Conservation (phyloP, 1,140 invertebrate species). For the Drosophila saltans region DNA sequence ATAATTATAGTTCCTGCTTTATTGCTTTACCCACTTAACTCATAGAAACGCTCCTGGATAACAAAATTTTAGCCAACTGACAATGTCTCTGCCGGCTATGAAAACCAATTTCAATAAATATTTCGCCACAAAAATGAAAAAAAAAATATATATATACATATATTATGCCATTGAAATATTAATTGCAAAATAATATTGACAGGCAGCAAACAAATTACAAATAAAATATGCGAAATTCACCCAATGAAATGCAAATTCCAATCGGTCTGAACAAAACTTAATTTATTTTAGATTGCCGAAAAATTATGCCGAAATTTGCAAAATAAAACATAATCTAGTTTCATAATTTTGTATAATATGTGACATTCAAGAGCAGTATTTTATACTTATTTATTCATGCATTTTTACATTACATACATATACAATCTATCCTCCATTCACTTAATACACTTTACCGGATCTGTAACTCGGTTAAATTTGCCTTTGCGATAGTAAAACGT, state of each 20-base stretch:
- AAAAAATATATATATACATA: neutral
- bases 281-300: conserved; percentile 13
- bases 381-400: conserved; percentile 15
- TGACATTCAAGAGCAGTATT: neutral
- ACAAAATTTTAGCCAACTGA: conserved; percentile 22
- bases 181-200: conserved; percentile 79
- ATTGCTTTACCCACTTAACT: too few relatives aligned
- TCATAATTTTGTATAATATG: neutral
- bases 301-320: conserved; percentile 49
- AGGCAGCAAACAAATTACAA: conserved; percentile 61
- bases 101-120: conserved; percentile 20
- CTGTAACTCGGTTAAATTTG: conserved; percentile 31
- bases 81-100: conserved; percentile 24
- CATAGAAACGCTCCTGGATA: neutral
- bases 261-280: neutral
- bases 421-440: too few relatives aligned
- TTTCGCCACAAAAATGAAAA: conserved; percentile 3
- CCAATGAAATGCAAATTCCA: conserved; percentile 22
- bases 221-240: conserved; percentile 59
- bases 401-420: neutral
- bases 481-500: conserved; percentile 54
- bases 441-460: neutral
- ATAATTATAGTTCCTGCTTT: too few relatives aligned
- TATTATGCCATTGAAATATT: conserved; percentile 58
- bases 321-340: neutral